These are phyloP conservation scores for Megaceryle maxima DNA, from an alignment of 2,113 vertebrate species.

Conservation along the genomic window DNA sequence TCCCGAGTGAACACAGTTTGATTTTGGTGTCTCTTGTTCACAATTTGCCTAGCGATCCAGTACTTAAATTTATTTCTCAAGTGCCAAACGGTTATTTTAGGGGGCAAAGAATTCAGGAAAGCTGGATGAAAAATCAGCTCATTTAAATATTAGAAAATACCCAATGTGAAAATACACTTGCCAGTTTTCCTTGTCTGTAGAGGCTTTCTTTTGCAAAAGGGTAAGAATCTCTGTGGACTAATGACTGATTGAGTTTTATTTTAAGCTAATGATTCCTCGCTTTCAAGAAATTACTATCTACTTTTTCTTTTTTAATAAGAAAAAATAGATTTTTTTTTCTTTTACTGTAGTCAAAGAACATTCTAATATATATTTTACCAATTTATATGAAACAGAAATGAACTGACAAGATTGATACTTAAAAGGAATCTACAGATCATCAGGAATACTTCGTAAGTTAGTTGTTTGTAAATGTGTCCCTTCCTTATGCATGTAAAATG, in stretches of 20 bases:
- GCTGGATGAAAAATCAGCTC: background rate
- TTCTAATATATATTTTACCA: background rate
- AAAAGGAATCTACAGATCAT: background rate
- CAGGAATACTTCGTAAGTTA: background rate
- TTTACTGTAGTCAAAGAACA: background rate
- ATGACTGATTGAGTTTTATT: background rate
- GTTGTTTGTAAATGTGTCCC: slow-evolving; percentile 22
- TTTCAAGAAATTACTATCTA: background rate
- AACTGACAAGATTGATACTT: background rate
- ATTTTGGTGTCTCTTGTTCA: background rate
- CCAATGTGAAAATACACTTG: background rate
- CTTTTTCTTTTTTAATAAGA: background rate
- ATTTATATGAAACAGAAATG: background rate
- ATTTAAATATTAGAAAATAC: background rate
- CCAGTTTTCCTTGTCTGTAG: background rate
- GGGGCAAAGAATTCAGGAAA: background rate
- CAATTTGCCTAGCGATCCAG: background rate
- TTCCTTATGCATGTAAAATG: slow-evolving; percentile 12
- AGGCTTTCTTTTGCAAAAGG: background rate
- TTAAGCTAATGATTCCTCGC: background rate
- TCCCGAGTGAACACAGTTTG: background rate
- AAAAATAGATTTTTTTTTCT: background rate
- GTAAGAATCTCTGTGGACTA: background rate
- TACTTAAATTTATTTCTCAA: background rate
- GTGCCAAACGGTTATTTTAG: background rate